Evolutionary conservation across 2,888 invertebrate genomes (phyloP).

Genomic region (Drosophila stalkeri): DNA sequence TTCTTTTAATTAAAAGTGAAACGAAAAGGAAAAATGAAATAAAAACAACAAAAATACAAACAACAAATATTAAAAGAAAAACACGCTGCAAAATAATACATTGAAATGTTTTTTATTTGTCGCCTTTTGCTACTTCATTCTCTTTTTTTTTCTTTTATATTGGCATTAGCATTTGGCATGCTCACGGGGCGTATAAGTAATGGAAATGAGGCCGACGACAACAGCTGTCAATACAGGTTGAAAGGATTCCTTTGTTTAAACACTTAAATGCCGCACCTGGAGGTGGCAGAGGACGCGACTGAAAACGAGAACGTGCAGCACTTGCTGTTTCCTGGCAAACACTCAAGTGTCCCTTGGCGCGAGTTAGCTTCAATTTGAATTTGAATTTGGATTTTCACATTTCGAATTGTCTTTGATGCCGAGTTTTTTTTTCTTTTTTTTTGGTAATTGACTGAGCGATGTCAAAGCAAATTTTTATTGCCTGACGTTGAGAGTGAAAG

Average conservation of each 20-base stretch:
- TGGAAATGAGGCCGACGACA: conserved; percentile 51
- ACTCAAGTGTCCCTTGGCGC: conserved; percentile 43
- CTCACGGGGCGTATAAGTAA: conserved; percentile 57
- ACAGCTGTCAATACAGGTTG: conserved; percentile 61
- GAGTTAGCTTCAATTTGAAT: conserved; percentile 39
- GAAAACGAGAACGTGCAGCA: not conserved
- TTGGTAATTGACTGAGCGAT: conserved; percentile 2
- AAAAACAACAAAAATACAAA: conserved; percentile 2
- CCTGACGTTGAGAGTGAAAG: not conserved
- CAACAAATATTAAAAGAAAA: conserved; percentile 17
- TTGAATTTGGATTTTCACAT: not conserved
- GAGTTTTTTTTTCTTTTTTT: not conserved
- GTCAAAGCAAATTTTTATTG: not conserved
- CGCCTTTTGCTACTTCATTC: conserved; percentile 7
- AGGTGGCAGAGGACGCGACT: not conserved
- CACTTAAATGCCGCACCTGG: conserved; percentile 48
- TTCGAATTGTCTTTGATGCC: conserved; percentile 42
- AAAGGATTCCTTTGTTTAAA: conserved; percentile 51
- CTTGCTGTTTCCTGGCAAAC: conserved; percentile 15
- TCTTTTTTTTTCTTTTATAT: conserved; percentile 16
- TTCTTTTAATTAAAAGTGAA: conserved; percentile 76
- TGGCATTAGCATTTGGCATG: conserved; percentile 67
- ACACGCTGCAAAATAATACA: conserved; percentile 58
- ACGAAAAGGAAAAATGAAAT: conserved; percentile 8
- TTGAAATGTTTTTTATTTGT: conserved; percentile 52